A percentile compares a stretch with the other conserved stretches of the same genome.
Evolutionary conservation across 2,797 vertebrate genomes (phyloP).

Genomic region (Tapera naevia): DNA sequence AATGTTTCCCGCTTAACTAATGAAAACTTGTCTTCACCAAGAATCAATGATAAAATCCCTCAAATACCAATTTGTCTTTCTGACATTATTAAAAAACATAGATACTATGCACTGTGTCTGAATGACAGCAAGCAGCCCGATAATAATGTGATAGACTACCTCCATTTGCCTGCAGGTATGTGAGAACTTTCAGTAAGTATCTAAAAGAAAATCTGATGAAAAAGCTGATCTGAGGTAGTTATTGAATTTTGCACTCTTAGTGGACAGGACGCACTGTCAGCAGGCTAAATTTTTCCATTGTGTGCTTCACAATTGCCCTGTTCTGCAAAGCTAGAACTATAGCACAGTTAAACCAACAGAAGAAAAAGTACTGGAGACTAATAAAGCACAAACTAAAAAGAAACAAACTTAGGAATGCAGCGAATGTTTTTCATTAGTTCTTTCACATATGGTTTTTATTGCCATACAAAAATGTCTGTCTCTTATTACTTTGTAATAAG

Average conservation of each 20-base stretch:
- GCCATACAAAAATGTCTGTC: not conserved
- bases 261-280: not conserved
- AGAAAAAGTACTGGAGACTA: slow-evolving; percentile 27
- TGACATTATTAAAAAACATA: not conserved
- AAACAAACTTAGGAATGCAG: slow-evolving; percentile 9
- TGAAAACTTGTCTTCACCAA: not conserved
- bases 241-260: not conserved
- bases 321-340: not conserved
- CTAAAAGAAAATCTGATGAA: not conserved
- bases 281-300: not conserved
- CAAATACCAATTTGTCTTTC: not conserved
- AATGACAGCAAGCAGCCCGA: not conserved
- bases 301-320: accelerated
- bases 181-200: not conserved
- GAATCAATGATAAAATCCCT: not conserved
- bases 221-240: not conserved
- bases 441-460: slow-evolving; percentile 47
- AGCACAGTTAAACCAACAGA: not conserved
- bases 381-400: not conserved
- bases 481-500: slow-evolving; percentile 30
- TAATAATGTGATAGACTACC: not conserved
- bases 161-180: not conserved
- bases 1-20: not conserved
- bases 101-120: not conserved
- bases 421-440: slow-evolving; percentile 43